phyloP scores from a whole-genome alignment of 2,113 vertebrate genomes.

The Atlantisia rogersi region DNA sequence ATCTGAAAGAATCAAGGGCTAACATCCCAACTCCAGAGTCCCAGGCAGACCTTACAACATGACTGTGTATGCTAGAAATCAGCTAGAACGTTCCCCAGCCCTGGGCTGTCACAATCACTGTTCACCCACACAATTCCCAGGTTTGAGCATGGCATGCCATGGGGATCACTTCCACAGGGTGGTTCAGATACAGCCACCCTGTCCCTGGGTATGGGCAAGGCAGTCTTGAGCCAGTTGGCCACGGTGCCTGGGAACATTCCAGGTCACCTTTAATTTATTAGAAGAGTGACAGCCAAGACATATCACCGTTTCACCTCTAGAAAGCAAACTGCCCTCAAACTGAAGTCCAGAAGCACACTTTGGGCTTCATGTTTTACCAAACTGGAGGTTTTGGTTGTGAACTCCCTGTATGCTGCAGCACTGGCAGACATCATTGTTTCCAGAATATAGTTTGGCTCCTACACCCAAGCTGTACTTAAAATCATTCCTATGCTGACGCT shows the following conservation, averaged over 20 bases:
- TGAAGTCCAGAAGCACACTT: background rate
- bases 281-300: background rate
- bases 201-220: background rate
- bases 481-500: background rate
- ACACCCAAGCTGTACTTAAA: background rate
- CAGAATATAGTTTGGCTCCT: background rate
- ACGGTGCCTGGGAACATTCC: background rate
- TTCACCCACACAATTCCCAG: conserved; percentile 27
- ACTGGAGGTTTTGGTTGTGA: background rate
- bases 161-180: fast-evolving
- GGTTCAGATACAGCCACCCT: background rate
- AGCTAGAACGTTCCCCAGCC: background rate
- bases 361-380: background rate
- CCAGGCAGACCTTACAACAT: background rate
- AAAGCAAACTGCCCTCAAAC: background rate
- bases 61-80: background rate
- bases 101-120: background rate
- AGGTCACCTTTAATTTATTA: background rate
- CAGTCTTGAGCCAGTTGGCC: background rate
- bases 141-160: background rate
- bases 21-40: background rate
- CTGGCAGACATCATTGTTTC: background rate
- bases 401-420: background rate
- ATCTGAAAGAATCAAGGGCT: background rate
- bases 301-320: background rate